Base-by-base conservation (phyloP, 2,888 invertebrate genomes). In the Yponomeuta cagnagella region DNA sequence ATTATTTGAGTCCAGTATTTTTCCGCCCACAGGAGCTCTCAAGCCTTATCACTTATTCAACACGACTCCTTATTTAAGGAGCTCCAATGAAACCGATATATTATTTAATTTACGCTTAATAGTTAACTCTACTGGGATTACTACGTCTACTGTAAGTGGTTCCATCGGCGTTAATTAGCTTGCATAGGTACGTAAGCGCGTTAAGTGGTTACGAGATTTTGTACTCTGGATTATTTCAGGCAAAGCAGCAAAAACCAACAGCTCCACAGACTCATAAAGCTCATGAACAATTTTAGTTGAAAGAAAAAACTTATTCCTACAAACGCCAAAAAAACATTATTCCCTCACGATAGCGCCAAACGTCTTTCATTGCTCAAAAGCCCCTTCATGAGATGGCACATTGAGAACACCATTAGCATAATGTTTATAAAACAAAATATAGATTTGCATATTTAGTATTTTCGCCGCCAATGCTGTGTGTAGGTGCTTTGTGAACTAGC, bases 21-120 rank as follows among this genome's bases (percentile, higher is more conserved):
- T 88, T 85, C 82, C 79, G 81, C 83, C 83, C 82, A 76, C 75
- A 74, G 82, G 83, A 80, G 75, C 83, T 83, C 80, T 83, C 82
- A 82, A 83, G 82, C 80, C 82, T 76, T 82, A 82, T 89, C 81
- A 86, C 84, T 88, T 87, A 88, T 89, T 88, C 85, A 89, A 76
- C 78, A 75, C 75, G 78, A 80, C 79, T 77, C 75, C 76, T 83
- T 85, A 82, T 84, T 83, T 80, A 75, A 82, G 79, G 79, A 77
- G 75, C 74, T 78, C 80, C 78, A 79, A 83, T 82, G 83, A 84
- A 80, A 83, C 75, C 71, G 75, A 75, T 75, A 78, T 64, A 10
- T 64, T 75, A 77, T 78, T 78, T 75, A 43, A 8, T 43, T 8
- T 8, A 77, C 75, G 78, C 73, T 77, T 80, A 77, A 79, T 74